Evolutionary conservation across 1,140 invertebrate species (phyloP), one percentile per base, ranked within the genome.

Genomic region (Hyles euphorbiae): DNA sequence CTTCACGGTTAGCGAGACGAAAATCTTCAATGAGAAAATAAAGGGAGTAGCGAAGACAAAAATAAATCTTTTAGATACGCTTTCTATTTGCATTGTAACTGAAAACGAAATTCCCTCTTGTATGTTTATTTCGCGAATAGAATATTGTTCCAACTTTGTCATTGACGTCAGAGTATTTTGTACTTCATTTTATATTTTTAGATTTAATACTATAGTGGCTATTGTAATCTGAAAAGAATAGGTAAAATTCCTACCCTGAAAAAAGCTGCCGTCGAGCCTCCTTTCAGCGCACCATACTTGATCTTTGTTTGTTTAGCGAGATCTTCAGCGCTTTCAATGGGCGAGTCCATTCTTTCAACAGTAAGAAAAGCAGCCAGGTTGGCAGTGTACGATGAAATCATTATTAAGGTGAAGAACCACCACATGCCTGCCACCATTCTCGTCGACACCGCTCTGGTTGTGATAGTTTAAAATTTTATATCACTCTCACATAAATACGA

Each of bases 351-450:
- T 67, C 97, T 91, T 81, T 99, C 97, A 3, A 99, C 97, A 0
- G 98, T 99, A 4, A 99, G 88, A 88, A 99, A 99, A 34, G 98
- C 98, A 22, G 98, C 98, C 70, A 99, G 91, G 87, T 99, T 99
- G 40, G 98, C 98, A 33, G 98, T 99, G 88, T 99, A 99, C 1
- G 97, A 99, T 10, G 97, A 99, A 74, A 99, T 99, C 94, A 99
- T 98, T 70, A 99, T 99, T 11, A 99, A 90, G 0, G 97, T 98
- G 89, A 99, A 99, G 87, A 98, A 98, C 97, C 97, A 98, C 97
- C 97, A 99, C 91, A 97, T 97, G 46, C 91, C 91, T 7, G 96
- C 96, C 3, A 98, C 95, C 93, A 98, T 95, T 61, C 97, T 90
- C 0, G 96, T 98, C 3, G 95, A 96, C 7, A 96, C 92, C 53